Evolutionary conservation across 1,140 invertebrate species (phyloP).

Genomic region (Ptiloglossa arizonensis): DNA sequence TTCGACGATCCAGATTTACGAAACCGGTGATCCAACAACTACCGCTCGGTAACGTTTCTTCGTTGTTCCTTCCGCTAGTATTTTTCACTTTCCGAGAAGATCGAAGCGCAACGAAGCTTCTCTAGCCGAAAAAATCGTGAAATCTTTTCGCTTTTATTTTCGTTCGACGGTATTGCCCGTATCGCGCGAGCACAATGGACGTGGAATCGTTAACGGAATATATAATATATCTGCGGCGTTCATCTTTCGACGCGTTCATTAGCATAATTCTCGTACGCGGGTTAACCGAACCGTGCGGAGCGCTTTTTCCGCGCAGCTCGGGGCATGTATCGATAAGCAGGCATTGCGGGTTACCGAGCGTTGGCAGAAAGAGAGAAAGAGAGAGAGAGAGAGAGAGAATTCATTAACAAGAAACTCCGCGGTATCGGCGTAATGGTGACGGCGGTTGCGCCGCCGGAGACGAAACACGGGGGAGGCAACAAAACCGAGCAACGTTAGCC

Average conservation of each 20-base stretch:
- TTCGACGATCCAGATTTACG: no score
- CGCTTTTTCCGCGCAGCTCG: constrained; percentile 33
- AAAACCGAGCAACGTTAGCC: constrained; percentile 34
- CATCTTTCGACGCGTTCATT: neutral
- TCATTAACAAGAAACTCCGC: constrained; percentile 37
- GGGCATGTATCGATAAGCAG: constrained; percentile 16
- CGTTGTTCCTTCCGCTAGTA: no score
- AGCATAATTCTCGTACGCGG: constrained; percentile 3
- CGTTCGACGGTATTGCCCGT: neutral
- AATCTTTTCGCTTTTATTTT: neutral
- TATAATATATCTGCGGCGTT: neutral
- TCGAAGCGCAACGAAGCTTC: no score
- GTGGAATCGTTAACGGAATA: neutral
- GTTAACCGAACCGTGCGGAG: neutral
- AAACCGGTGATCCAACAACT: no score
- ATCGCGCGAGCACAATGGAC: neutral
- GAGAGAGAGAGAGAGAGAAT: constrained; percentile 23
- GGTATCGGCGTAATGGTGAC: constrained; percentile 29
- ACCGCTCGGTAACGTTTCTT: no score
- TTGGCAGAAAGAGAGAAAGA: neutral
- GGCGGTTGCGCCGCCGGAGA: constrained; percentile 23
- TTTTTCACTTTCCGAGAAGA: no score
- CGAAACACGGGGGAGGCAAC: constrained; percentile 26
- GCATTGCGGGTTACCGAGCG: constrained; percentile 3
- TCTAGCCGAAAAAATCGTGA: neutral